Conservation (phyloP, 2,113 vertebrate genomes). For the Tragelaphus buxtoni region DNA sequence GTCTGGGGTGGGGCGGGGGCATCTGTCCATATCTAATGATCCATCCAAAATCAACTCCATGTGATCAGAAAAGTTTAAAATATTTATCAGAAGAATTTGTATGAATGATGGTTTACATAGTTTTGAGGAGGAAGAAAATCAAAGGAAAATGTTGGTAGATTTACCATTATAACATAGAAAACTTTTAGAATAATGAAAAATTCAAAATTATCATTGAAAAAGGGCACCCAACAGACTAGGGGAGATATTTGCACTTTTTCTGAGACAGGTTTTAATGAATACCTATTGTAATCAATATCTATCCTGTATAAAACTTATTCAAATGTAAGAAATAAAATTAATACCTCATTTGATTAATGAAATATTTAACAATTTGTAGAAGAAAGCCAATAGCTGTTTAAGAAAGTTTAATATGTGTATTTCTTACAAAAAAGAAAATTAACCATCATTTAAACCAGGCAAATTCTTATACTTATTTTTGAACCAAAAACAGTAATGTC, state of each 20-base stretch:
- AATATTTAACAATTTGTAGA: slow-evolving; percentile 8
- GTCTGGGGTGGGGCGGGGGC: background rate
- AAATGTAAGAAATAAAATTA: slow-evolving; percentile 34
- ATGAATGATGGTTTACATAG: background rate
- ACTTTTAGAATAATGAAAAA: slow-evolving; percentile 4
- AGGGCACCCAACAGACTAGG: background rate
- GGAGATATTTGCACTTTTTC: slow-evolving; percentile 20
- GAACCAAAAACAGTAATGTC: background rate
- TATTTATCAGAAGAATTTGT: background rate
- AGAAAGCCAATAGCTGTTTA: slow-evolving; percentile 31
- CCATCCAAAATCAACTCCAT: background rate
- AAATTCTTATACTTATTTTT: slow-evolving; percentile 33
- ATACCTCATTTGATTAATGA: slow-evolving; percentile 37
- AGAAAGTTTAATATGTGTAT: background rate
- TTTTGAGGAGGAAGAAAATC: slow-evolving; percentile 23
- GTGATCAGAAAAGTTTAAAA: slow-evolving; percentile 14
- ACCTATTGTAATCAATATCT: background rate
- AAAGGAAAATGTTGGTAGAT: background rate
- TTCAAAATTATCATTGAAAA: slow-evolving; percentile 42
- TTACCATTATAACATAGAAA: slow-evolving; percentile 23
- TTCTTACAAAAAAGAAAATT: slow-evolving; percentile 35
- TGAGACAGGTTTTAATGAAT: slow-evolving; percentile 28
- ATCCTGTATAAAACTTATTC: background rate
- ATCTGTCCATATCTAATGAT: background rate
- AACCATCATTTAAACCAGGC: slow-evolving; percentile 24